These are phyloP conservation scores for Anarsia innoxiella DNA, from an alignment of 2,888 invertebrate genomes.

Conservation along the genomic window DNA sequence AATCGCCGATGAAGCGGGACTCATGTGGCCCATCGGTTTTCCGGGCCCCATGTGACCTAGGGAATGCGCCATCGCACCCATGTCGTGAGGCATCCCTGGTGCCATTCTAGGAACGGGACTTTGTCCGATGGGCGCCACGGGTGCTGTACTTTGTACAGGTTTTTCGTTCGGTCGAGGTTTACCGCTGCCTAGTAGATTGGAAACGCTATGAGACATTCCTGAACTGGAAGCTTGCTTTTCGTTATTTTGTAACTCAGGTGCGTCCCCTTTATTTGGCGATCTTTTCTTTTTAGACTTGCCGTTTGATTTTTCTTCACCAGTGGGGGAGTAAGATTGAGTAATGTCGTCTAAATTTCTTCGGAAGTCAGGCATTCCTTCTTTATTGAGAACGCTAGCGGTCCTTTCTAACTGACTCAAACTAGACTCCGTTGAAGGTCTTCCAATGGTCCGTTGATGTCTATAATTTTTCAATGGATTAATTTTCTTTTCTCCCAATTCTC, in stretches of 20 bases:
- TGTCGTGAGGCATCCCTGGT: conserved; percentile 28
- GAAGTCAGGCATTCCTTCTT: conserved; percentile 64
- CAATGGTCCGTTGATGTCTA: conserved; percentile 57
- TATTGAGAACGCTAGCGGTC: conserved; percentile 59
- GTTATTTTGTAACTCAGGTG: conserved; percentile 36
- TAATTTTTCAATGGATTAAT: conserved; percentile 67
- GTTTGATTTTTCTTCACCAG: conserved; percentile 46
- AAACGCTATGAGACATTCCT: conserved; percentile 62
- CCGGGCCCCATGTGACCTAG: conserved; percentile 20
- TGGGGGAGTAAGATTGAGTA: conserved; percentile 66
- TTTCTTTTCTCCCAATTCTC: conserved; percentile 40
- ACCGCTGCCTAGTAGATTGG: conserved; percentile 48
- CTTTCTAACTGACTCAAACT: conserved; percentile 61
- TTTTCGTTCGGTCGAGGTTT: conserved; percentile 26
- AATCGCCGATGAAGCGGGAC: conserved; percentile 31
- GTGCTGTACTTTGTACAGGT: conserved; percentile 22
- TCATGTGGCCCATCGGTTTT: conserved; percentile 35
- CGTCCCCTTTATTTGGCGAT: conserved; percentile 49
- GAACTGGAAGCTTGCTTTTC: conserved; percentile 29
- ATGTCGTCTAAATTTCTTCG: conserved; percentile 67
- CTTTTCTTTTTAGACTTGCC: conserved; percentile 60
- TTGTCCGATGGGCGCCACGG: conserved; percentile 32
- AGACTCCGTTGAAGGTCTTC: conserved; percentile 52
- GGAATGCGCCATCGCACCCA: conserved; percentile 23
- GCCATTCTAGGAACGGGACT: conserved; percentile 19